Conservation (phyloP, 2,888 invertebrate genomes). For the Cynaeus angustus region DNA sequence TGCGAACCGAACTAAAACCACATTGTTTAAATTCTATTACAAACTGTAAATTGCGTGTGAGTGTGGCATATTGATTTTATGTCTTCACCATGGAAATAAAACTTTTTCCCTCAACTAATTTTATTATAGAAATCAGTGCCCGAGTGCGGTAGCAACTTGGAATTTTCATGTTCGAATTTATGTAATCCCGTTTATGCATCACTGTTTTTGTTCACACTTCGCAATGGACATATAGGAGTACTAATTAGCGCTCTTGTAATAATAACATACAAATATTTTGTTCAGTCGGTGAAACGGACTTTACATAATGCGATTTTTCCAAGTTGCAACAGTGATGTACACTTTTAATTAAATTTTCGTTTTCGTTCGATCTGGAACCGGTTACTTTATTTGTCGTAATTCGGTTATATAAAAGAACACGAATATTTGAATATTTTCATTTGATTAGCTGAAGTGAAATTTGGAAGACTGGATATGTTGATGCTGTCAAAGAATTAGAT, state of each 20-base stretch:
- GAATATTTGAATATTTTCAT: slow-evolving; percentile 25
- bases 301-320: slow-evolving; percentile 28
- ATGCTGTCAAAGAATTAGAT: slow-evolving; percentile 16
- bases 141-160: slow-evolving; percentile 3
- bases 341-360: slow-evolving; percentile 5
- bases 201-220: slow-evolving; percentile 37
- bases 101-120: slow-evolving; percentile 40
- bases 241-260: slow-evolving; percentile 33
- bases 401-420: background rate
- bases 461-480: slow-evolving; percentile 2
- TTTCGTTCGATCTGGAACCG: background rate
- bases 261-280: slow-evolving; percentile 27
- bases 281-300: slow-evolving; percentile 13
- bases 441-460: slow-evolving; percentile 22
- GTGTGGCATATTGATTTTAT: slow-evolving; percentile 45
- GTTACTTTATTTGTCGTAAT: background rate
- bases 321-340: slow-evolving; percentile 2
- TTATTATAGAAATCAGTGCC: slow-evolving; percentile 27
- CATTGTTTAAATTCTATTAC: slow-evolving; percentile 50
- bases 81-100: slow-evolving; percentile 47
- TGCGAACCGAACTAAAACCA: slow-evolving; percentile 37
- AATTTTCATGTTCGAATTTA: slow-evolving; percentile 20
- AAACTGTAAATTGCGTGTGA: slow-evolving; percentile 45
- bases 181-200: slow-evolving; percentile 36
- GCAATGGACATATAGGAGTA: slow-evolving; percentile 5